phyloP scores from a whole-genome alignment of 2,797 vertebrate genomes.

The Clarias fuscus region DNA sequence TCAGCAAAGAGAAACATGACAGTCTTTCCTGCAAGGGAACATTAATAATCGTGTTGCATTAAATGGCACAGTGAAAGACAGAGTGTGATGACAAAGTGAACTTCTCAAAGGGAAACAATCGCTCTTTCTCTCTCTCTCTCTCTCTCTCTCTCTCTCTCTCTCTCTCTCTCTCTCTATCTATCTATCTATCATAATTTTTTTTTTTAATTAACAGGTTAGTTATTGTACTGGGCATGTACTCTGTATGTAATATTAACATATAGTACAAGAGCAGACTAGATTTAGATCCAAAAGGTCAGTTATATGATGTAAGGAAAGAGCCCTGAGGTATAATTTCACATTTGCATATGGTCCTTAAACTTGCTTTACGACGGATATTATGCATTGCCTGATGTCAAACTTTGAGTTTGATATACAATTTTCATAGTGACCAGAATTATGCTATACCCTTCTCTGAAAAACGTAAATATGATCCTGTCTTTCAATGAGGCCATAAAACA shows the following conservation, averaged over 20 bases:
- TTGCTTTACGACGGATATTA: neutral
- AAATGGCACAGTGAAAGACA: slow-evolving; percentile 81
- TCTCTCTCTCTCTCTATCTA: neutral
- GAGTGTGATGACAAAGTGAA: slow-evolving; percentile 72
- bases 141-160: neutral
- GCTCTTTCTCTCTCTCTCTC: neutral
- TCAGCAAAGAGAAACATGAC: slow-evolving; percentile 76
- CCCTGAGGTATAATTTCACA: neutral
- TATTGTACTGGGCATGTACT: slow-evolving; percentile 9
- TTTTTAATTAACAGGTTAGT: neutral
- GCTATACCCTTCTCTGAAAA: too few species aligned
- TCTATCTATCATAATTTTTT: neutral
- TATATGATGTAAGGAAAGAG: neutral
- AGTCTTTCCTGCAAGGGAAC: slow-evolving; percentile 84
- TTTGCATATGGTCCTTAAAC: neutral
- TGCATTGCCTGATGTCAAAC: neutral
- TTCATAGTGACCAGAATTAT: neutral
- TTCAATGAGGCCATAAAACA: neutral
- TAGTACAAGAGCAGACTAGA: neutral
- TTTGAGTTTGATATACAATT: neutral
- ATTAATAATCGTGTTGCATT: slow-evolving; percentile 89
- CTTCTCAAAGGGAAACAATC: slow-evolving; percentile 41
- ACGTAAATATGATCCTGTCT: neutral
- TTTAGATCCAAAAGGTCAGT: neutral
- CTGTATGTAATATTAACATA: slow-evolving; percentile 6